Conservation (phyloP, 2,113 vertebrate species). For the Lagopus leucura region DNA sequence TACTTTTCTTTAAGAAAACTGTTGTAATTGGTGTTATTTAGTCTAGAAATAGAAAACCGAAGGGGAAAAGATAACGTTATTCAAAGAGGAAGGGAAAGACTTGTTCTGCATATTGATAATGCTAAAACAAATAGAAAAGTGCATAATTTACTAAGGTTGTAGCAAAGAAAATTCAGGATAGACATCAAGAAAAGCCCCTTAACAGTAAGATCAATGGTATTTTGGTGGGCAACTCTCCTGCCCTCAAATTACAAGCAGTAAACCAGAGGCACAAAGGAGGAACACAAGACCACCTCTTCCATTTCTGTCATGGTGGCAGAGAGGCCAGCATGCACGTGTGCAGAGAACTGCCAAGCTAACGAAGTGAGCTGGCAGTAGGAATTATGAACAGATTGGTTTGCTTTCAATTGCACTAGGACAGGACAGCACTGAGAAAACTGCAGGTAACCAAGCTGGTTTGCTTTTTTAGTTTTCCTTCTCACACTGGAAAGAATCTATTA, state of each 20-base stretch:
- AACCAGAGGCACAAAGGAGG: background rate
- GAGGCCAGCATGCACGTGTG: background rate
- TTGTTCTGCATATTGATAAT: background rate
- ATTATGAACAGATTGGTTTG: background rate
- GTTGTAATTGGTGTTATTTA: background rate
- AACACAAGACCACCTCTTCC: background rate
- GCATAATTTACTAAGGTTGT: background rate
- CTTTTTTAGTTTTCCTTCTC: background rate
- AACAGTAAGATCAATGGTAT: background rate
- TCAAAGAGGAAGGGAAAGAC: background rate
- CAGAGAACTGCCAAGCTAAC: background rate
- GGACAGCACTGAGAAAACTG: background rate
- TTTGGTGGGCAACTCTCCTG: background rate
- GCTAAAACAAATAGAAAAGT: background rate
- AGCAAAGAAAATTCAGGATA: background rate
- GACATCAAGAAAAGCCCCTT: background rate
- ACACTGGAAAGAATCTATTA: background rate
- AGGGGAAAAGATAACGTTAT: background rate
- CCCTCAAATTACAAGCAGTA: background rate
- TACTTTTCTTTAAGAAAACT: background rate
- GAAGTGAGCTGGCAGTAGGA: background rate
- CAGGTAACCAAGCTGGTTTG: background rate
- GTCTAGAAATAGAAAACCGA: background rate
- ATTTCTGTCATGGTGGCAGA: background rate
- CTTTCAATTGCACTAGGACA: background rate